Conservation (phyloP, 2,888 invertebrate genomes). For the Ichneumoninae sp. region DNA sequence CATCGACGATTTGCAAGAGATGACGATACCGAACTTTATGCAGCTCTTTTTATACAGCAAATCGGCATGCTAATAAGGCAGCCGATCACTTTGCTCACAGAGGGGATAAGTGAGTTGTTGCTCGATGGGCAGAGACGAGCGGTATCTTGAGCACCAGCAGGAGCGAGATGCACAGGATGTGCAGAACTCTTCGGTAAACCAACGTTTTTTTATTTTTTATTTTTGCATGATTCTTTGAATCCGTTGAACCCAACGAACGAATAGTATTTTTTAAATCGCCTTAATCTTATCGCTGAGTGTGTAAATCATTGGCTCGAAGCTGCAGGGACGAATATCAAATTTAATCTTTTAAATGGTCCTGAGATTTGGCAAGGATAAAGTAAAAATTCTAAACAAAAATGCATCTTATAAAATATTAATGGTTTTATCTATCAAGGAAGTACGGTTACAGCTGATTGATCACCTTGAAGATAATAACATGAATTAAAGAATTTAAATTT, state of each 20-base stretch:
- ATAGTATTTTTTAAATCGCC: background rate
- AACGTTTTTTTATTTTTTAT: background rate
- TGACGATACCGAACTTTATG: slow-evolving; percentile 10
- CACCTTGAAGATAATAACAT: background rate
- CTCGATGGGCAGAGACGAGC: background rate
- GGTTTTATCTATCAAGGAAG: background rate
- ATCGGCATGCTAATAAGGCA: background rate
- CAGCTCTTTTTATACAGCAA: slow-evolving; percentile 36
- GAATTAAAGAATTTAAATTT: background rate
- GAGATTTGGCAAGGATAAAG: background rate
- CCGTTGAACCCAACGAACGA: background rate
- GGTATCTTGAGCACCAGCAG: no score
- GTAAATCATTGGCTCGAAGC: background rate
- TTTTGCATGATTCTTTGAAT: background rate
- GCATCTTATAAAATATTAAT: background rate
- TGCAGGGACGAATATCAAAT: background rate
- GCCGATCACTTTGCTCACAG: background rate
- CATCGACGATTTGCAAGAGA: background rate
- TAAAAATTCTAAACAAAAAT: background rate
- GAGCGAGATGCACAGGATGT: background rate
- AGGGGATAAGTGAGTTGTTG: background rate
- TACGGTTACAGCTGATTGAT: background rate
- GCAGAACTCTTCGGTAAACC: background rate
- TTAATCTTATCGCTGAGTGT: background rate
- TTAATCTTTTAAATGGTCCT: background rate